phyloP scores from a whole-genome alignment of 2,888 invertebrate genomes.

The Philereme vetulata region DNA sequence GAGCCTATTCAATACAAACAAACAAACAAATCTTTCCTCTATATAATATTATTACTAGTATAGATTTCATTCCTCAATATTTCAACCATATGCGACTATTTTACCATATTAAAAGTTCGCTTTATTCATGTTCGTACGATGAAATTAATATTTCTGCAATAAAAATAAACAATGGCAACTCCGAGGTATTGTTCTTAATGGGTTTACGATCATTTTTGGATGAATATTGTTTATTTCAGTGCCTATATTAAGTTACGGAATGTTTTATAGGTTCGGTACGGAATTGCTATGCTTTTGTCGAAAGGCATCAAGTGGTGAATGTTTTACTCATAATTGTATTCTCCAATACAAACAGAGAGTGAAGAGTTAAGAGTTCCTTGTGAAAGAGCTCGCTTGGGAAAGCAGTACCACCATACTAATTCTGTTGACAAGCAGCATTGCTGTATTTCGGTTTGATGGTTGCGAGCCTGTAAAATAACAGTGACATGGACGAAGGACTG shows the following conservation, averaged over 20 bases:
- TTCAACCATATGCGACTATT: not conserved
- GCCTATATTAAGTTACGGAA: slow-evolving; percentile 42
- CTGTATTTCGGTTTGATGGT: too few relatives aligned
- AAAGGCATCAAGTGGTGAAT: not conserved
- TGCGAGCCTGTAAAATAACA: too few relatives aligned
- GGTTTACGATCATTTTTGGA: slow-evolving; percentile 8
- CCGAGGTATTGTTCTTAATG: slow-evolving; percentile 1
- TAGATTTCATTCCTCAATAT: slow-evolving; percentile 10
- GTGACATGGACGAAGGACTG: too few relatives aligned
- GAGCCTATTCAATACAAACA: too few relatives aligned
- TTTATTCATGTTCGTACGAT: not conserved
- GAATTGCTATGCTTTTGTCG: not conserved
- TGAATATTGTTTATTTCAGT: slow-evolving; percentile 2
- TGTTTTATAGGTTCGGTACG: slow-evolving; percentile 36
- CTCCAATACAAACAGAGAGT: too few relatives aligned
- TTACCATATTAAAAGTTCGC: not conserved
- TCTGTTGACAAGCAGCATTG: too few relatives aligned
- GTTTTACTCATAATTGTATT: too few relatives aligned
- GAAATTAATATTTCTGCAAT: slow-evolving; percentile 19
- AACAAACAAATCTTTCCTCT: too few relatives aligned
- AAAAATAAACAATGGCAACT: slow-evolving; percentile 22
- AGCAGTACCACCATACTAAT: too few relatives aligned
- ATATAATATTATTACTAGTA: too few relatives aligned
- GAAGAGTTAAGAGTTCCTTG: too few relatives aligned
- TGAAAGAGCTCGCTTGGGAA: too few relatives aligned